phyloP scores from a whole-genome alignment of 1,140 invertebrate genomes.

The Lycorma delicatula region DNA sequence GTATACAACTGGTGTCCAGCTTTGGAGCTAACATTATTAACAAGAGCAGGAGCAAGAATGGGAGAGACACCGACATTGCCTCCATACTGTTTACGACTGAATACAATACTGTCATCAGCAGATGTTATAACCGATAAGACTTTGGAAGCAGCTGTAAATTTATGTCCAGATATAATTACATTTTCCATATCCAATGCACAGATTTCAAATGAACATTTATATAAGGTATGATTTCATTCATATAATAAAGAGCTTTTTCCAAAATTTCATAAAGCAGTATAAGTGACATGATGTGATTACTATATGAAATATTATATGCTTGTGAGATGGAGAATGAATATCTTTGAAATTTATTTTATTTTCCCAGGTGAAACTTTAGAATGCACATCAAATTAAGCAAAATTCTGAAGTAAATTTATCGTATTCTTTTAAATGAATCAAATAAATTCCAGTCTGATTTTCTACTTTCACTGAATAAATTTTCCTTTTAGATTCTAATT shows the following conservation, averaged over 20 bases:
- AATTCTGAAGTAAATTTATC: too few species aligned
- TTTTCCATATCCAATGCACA: slow-evolving; percentile 30
- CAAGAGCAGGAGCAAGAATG: slow-evolving; percentile 13
- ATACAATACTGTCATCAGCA: slow-evolving; percentile 20
- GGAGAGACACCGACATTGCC: not conserved
- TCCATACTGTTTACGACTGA: slow-evolving; percentile 9
- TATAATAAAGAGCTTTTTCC: not conserved
- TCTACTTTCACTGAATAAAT: too few species aligned
- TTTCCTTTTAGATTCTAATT: too few species aligned
- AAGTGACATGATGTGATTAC: too few species aligned
- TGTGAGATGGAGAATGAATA: too few species aligned
- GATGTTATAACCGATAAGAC: slow-evolving; percentile 25
- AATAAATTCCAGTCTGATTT: too few species aligned
- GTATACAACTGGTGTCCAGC: not conserved
- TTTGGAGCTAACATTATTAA: slow-evolving; percentile 14
- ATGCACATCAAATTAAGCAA: too few species aligned
- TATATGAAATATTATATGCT: too few species aligned
- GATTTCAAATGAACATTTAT: slow-evolving; percentile 32
- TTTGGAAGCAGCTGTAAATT: slow-evolving; percentile 27
- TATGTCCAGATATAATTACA: slow-evolving; percentile 28
- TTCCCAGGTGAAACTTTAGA: too few species aligned
- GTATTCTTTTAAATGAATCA: too few species aligned
- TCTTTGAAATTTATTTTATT: too few species aligned
- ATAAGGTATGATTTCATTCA: slow-evolving; percentile 21
- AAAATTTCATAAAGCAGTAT: too few species aligned